Base-by-base conservation (phyloP, 2,797 vertebrate species). In the Pogoniulus pusillus region DNA sequence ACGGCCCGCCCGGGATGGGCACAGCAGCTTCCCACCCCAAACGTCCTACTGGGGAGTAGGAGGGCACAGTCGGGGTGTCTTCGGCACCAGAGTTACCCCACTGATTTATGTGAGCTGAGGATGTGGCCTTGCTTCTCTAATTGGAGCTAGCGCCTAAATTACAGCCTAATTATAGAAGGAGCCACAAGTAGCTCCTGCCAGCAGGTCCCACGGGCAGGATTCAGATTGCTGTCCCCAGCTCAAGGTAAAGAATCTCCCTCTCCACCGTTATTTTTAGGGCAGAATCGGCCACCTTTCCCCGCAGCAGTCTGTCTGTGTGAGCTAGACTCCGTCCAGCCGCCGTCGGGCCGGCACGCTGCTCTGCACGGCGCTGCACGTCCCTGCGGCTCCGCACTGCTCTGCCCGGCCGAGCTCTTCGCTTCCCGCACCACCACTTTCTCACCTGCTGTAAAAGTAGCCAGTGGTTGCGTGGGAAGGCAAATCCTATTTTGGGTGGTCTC, bases 321-420 rank as follows among this genome's bases (percentile, higher is more conserved):
- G 84, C 86, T 17, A 82, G 93, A 91, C 45, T 4, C 64, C 23
- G 49, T 84, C 93, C 84, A 7, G 92, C 91, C 82, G 13, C 89
- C 5, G 1, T 47, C 4, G 14, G 84, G 85, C 35, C 12, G 68
- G 92, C 84, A 78, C 14, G 4, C 60, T 1, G 19, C 68, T 84
- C 37, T 43, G 93, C 86, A 91, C 94, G 86, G 73, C 93, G 95
- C 95, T 94, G 75, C 75, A 79, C 84, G 27, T 85, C 76, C 72
- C 92, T 45, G 82, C 8, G 0, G 65, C 85, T 76, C 12, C 0
- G 53, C 23, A 5, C 45, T 10, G 72, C 86, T 88, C 89, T 87
- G 75, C 84, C 62, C 3, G 3, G 26, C 77, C 66, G 1, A 0
- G 32, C 76, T 75, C 39, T 55, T 71, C 20, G 4, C 49, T 76